Conservation (phyloP, 2,888 invertebrate species). For the Heteromyza rotundicornis region DNA sequence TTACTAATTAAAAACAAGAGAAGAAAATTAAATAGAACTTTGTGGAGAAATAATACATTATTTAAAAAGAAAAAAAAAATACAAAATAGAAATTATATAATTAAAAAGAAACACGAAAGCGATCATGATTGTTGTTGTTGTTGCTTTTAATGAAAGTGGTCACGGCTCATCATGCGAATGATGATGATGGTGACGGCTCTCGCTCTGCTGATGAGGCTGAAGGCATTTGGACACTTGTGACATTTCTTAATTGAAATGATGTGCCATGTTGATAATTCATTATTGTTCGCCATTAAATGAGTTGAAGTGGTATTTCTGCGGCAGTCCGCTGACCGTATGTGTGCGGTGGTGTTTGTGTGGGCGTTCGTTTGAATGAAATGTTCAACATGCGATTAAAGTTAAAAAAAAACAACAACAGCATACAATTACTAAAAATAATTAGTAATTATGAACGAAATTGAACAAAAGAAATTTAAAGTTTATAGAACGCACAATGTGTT, state of each 20-base stretch:
- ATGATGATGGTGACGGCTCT: too few species aligned
- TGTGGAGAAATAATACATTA: background rate
- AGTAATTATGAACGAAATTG: background rate
- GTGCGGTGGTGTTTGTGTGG: constrained; percentile 7
- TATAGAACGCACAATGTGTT: too few species aligned
- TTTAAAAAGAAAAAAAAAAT: too few species aligned
- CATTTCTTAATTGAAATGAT: constrained; percentile 56
- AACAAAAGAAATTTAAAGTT: background rate
- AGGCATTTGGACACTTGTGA: constrained; percentile 49
- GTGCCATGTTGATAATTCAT: constrained; percentile 55
- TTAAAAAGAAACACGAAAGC: background rate
- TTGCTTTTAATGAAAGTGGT: constrained; percentile 1
- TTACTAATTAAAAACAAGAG: constrained; percentile 48
- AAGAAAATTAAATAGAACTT: constrained; percentile 6
- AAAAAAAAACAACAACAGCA: too few species aligned
- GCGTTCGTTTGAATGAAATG: background rate
- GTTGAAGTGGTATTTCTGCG: constrained; percentile 19
- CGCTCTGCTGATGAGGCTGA: background rate
- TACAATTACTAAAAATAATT: too few species aligned
- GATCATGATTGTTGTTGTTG: background rate
- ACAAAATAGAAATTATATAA: too few species aligned
- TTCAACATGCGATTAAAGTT: constrained; percentile 34
- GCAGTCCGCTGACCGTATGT: constrained; percentile 5
- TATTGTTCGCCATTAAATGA: constrained; percentile 55
- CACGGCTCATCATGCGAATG: too few species aligned